Percentiles rank a stretch among this genome's conserved stretches.
phyloP scores from a whole-genome alignment of 2,113 vertebrate genomes.

The Oncorhynchus nerka region DNA sequence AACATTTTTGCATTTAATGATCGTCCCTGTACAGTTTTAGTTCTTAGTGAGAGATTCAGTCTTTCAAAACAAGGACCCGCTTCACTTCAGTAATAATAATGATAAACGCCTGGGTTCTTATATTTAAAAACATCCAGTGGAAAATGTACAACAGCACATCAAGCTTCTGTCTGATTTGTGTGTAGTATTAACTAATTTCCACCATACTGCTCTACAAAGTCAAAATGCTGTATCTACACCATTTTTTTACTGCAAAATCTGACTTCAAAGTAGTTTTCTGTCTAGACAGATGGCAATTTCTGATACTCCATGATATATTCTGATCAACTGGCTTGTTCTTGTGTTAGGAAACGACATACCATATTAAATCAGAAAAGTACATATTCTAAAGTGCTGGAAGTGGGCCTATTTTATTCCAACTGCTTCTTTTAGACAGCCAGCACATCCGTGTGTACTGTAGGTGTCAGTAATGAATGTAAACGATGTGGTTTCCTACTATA shows the following conservation, averaged over 20 bases:
- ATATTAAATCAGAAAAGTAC: background rate
- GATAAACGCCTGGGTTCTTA: background rate
- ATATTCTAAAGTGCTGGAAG: background rate
- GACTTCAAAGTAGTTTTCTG: no score
- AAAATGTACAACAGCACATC: background rate
- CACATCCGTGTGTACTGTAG: slow-evolving; percentile 3
- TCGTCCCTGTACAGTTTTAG: background rate
- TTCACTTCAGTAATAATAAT: background rate
- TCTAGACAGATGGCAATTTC: no score
- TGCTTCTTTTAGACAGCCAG: slow-evolving; percentile 20
- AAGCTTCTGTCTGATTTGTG: background rate
- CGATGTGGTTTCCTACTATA: slow-evolving; percentile 14
- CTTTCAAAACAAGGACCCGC: background rate
- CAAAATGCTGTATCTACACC: no score
- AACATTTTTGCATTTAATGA: background rate
- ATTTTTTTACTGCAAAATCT: no score
- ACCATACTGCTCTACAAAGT: background rate
- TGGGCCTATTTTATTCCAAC: background rate
- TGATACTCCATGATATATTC: no score
- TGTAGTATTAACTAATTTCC: background rate
- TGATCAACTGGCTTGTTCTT: no score
- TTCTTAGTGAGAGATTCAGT: background rate
- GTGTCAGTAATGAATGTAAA: slow-evolving; percentile 64
- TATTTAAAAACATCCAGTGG: background rate
- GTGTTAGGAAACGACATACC: no score